Evolutionary conservation across 1,140 invertebrate genomes (phyloP), one percentile per base, ranked within the genome.

Genomic region (Sitophilus oryzae): DNA sequence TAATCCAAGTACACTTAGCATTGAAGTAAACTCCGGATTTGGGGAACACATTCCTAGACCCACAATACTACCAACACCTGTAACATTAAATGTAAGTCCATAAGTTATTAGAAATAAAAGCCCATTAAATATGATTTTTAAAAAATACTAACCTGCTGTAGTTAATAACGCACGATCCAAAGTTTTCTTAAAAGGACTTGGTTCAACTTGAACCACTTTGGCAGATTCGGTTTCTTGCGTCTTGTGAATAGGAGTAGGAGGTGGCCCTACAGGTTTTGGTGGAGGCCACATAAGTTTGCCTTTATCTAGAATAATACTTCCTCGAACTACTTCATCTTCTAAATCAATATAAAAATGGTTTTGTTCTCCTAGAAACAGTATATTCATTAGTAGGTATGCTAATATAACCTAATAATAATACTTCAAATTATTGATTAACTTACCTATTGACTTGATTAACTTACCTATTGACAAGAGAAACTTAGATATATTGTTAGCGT

Each of bases 401-500:
- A n/a, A n/a, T n/a, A n/a, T n/a, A n/a, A n/a, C n/a, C n/a, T n/a
- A n/a, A n/a, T n/a, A n/a, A n/a, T n/a, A n/a, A n/a, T n/a, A n/a
- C n/a, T n/a, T n/a, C n/a, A n/a, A n/a, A n/a, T n/a, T n/a, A n/a
- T n/a, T n/a, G n/a, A n/a, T n/a, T n/a, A n/a, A n/a, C n/a, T n/a
- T n/a, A n/a, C n/a, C n/a, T n/a, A n/a, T n/a, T n/a, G n/a, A n/a
- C n/a, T 44, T 4, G 30, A 15, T n/a, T 1, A 41, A 19, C 53
- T 63, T 68, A 77, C 82, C 88, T 48, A 93, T 83, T 23, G 89
- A 90, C 1, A 93, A 71, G 0, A 93, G 72, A 62, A 93, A 85
- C 66, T 93, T 93, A 9, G 88, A 88, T 56, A 95, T 89, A 68
- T 94, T 95, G 71, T 95, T 94, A 9, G 85, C 87, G 71, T 92